These are phyloP conservation scores for Corythaeola cristata DNA, from an alignment of 2,113 vertebrate genomes.

Conservation along the genomic window DNA sequence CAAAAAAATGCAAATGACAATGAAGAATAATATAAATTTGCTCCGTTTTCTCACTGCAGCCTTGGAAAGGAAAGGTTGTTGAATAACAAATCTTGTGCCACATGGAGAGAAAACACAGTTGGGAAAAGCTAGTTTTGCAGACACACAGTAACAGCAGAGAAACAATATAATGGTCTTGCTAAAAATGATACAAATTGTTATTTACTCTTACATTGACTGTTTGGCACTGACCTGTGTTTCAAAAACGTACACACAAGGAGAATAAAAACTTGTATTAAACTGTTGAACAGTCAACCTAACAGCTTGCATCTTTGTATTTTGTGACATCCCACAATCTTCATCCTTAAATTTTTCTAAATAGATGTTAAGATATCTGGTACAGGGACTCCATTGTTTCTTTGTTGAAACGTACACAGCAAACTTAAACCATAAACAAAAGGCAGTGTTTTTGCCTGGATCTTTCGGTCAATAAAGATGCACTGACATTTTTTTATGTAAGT, in stretches of 20 bases:
- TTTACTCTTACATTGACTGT: background rate
- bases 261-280: accelerated
- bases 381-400: background rate
- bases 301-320: background rate
- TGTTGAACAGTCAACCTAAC: background rate
- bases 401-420: background rate
- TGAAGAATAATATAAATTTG: background rate
- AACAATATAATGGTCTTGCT: background rate
- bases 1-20: background rate
- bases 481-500: background rate
- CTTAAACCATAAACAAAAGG: background rate
- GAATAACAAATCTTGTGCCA: background rate
- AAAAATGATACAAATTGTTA: background rate
- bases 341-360: accelerated
- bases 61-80: background rate
- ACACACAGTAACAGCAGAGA: background rate
- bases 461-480: background rate
- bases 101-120: background rate
- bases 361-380: background rate
- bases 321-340: background rate
- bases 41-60: background rate
- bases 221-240: background rate
- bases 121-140: background rate
- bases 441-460: background rate
- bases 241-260: background rate